These are phyloP conservation scores for Ernsta delagoae DNA, from an alignment of 2,888 invertebrate genomes.

Conservation along the genomic window DNA sequence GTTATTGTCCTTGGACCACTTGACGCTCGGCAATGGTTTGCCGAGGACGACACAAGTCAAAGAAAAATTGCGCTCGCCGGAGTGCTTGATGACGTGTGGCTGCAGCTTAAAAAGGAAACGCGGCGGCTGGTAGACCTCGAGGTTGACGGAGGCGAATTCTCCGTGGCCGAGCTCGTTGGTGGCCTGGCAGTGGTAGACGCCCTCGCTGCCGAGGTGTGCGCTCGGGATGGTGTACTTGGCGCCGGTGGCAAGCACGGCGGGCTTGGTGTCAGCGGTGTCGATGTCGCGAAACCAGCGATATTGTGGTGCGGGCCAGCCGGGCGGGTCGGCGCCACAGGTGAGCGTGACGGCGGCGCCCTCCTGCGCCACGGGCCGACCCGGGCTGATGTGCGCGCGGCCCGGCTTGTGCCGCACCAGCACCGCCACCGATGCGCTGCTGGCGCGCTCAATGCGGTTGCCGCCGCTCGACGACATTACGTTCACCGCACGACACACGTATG, in stretches of 20 bases:
- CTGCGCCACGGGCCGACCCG: too few relatives aligned
- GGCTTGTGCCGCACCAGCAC: constrained; percentile 94
- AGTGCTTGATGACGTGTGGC: constrained; percentile 91
- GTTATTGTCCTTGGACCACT: constrained; percentile 94
- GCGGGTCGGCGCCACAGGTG: too few relatives aligned
- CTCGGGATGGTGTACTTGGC: constrained; percentile 93
- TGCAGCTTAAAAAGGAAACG: constrained; percentile 93
- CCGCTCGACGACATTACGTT: constrained; percentile 92
- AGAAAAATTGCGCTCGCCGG: constrained; percentile 91
- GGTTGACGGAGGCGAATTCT: constrained; percentile 91
- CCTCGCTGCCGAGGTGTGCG: constrained; percentile 94
- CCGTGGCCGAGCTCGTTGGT: constrained; percentile 95
- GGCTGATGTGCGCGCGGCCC: constrained; percentile 92
- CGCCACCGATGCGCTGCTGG: constrained; percentile 92
- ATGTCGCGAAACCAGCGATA: constrained; percentile 95
- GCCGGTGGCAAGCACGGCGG: constrained; percentile 90
- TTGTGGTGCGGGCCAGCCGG: too few relatives aligned
- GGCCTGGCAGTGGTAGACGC: constrained; percentile 95
- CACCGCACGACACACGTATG: constrained; percentile 94
- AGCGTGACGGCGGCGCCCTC: too few relatives aligned
- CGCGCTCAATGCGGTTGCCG: constrained; percentile 88
- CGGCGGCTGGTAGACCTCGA: constrained; percentile 95
- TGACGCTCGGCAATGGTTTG: constrained; percentile 93
- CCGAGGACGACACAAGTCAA: constrained; percentile 94
- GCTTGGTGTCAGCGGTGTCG: constrained; percentile 84